Percentiles rank a stretch among this genome's conserved stretches.
These are phyloP conservation scores for Noctilio leporinus DNA, from an alignment of 2,113 vertebrate genomes.

Conservation along the genomic window DNA sequence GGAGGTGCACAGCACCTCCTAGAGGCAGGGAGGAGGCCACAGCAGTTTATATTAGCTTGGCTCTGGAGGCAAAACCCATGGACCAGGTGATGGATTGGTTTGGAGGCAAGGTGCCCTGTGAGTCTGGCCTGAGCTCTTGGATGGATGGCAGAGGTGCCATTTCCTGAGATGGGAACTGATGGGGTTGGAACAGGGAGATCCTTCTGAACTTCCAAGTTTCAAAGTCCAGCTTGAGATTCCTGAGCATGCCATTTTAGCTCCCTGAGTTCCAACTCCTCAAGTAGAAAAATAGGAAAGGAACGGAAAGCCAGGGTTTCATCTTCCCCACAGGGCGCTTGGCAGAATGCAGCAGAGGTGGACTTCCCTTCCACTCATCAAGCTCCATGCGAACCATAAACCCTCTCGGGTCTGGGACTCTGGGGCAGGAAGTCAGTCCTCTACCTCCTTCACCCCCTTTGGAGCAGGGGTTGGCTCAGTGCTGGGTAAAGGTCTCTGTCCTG, in stretches of 20 bases:
- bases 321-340: neutral
- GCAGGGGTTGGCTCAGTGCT: neutral
- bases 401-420: neutral
- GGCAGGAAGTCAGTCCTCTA: neutral
- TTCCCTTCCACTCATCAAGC: neutral
- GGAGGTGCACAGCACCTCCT: neutral
- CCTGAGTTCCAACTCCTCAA: neutral
- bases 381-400: too few species aligned
- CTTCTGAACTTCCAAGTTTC: neutral
- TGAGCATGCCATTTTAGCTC: neutral
- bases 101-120: neutral
- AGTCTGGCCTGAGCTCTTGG: neutral
- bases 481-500: neutral
- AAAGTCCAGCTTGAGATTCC: neutral
- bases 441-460: neutral
- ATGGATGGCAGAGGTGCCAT: fast-evolving
- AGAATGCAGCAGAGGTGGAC: neutral
- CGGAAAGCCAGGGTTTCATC: neutral
- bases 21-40: neutral
- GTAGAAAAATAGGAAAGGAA: neutral
- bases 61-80: neutral
- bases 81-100: neutral
- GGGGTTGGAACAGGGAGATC: neutral
- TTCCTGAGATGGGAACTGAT: neutral
- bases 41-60: neutral